These are phyloP conservation scores for Amiota minor DNA, from an alignment of 2,888 invertebrate species.

Conservation along the genomic window DNA sequence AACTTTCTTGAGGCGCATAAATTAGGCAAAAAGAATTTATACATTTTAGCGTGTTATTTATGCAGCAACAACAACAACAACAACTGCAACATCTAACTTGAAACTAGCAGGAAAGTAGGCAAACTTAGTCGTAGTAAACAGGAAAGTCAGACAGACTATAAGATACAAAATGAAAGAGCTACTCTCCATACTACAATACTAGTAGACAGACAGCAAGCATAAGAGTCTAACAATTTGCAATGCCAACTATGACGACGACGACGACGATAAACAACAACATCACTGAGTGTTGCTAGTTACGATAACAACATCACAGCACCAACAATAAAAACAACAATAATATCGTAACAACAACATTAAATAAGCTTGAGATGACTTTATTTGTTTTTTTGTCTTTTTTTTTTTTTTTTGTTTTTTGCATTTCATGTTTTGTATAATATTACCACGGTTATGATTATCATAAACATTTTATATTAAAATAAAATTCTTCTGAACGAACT, in stretches of 20 bases:
- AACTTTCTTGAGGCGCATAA: constrained; percentile 56
- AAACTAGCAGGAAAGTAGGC: constrained; percentile 19
- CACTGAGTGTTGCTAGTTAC: too few species aligned
- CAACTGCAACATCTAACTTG: constrained; percentile 49
- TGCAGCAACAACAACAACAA: constrained; percentile 62
- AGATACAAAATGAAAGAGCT: too few species aligned
- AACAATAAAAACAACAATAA: constrained; percentile 1
- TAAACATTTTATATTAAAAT: constrained; percentile 24
- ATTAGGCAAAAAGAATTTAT: constrained; percentile 67
- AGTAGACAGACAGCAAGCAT: constrained; percentile 9
- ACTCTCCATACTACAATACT: too few species aligned
- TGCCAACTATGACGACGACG: constrained; percentile 7
- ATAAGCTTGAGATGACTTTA: neutral
- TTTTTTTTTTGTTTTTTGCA: constrained; percentile 1
- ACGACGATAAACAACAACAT: neutral
- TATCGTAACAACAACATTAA: neutral
- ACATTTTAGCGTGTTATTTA: constrained; percentile 65
- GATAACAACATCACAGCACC: neutral
- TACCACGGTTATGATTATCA: constrained; percentile 21
- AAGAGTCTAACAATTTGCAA: constrained; percentile 24
- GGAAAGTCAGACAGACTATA: constrained; percentile 11
- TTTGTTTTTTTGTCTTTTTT: too few species aligned
- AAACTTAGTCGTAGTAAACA: neutral
- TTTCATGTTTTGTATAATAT: neutral
- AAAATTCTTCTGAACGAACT: neutral